Base-by-base conservation (phyloP, 1,140 invertebrate species). In the Nasonia longicornis region DNA sequence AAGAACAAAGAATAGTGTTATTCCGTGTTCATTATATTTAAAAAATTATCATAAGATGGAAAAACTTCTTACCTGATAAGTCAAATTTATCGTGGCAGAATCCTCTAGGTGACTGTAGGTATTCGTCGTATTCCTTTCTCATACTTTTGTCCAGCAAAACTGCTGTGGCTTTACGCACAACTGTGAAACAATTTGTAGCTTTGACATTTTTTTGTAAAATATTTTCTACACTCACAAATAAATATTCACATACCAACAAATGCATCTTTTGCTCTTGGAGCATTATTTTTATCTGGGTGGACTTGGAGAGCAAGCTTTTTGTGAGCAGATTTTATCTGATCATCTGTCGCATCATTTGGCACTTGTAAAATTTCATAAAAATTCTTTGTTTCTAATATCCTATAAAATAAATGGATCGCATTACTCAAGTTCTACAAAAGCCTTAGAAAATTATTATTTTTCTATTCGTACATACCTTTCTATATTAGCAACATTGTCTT, bases 201-300 rank as follows among this genome's bases (percentile, higher is more conserved):
- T 67, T 22, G 11, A 66, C 64, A 29, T 35, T 35, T 35, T 35
- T 35, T 6, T 35, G 31, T 35, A 35, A 35, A 35, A 35, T 6
- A 35, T 35, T 35, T 35, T 35, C 31, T 35, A 35, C 4, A 0
- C 31, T 35, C 31, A 35, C 3, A 42, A 42, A 26, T 26, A 66
- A 31, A 67, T 26, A 67, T 31, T n/a, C n/a, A 80, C 26, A n/a
- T 75, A 80, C 79, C 48, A 70, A 45, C 8, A 45, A 80, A 80
- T 22, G 79, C 79, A 29, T 82, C 75, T 72, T 77, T 70, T 64
- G 80, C 67, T 73, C 14, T 52, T 64, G 80, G 75, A 45, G 45
- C 20, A 63, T 82, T 78, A 26, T 82, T 82, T 73, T 82, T 82
- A 67, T 82, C 80, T 14, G 80, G 80, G 71, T 82, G 80, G 29